These are phyloP conservation scores for Lepidothrix coronata DNA, from an alignment of 2,113 vertebrate species.

Conservation along the genomic window DNA sequence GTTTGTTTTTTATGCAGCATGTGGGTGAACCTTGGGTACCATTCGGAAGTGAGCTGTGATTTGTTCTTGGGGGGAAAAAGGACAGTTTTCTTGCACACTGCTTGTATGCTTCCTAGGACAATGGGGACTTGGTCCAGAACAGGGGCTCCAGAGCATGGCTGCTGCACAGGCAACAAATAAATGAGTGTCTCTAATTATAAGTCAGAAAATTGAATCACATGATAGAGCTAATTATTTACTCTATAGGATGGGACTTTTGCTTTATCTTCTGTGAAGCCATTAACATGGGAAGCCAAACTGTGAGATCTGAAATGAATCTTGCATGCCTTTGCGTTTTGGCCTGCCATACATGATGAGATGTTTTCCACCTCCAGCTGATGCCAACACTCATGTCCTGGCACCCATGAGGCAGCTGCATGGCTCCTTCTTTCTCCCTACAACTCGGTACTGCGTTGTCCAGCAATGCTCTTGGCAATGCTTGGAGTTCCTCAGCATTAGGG, in stretches of 20 bases:
- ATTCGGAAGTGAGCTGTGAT: background rate
- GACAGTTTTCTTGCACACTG: background rate
- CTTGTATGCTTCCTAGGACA: background rate
- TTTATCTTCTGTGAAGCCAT: background rate
- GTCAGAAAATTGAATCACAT: background rate
- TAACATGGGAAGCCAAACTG: background rate
- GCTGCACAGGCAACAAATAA: background rate
- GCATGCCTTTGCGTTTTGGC: background rate
- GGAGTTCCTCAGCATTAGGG: background rate
- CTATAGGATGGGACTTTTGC: background rate
- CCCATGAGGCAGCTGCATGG: fast-evolving
- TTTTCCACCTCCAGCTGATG: background rate
- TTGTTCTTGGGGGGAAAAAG: background rate
- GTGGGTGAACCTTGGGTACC: background rate
- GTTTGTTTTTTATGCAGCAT: background rate
- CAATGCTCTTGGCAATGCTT: background rate
- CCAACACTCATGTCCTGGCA: background rate
- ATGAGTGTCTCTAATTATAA: background rate
- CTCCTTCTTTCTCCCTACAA: background rate
- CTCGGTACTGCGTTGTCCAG: fast-evolving
- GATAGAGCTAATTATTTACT: background rate
- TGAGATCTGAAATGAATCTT: background rate
- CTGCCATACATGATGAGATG: background rate
- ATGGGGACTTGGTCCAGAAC: fast-evolving
- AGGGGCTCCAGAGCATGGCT: background rate